A percentile compares a stretch with the other conserved stretches of the same genome.
These are phyloP conservation scores for Molossus alvarezi DNA, from an alignment of 2,797 vertebrate species.

Conservation along the genomic window DNA sequence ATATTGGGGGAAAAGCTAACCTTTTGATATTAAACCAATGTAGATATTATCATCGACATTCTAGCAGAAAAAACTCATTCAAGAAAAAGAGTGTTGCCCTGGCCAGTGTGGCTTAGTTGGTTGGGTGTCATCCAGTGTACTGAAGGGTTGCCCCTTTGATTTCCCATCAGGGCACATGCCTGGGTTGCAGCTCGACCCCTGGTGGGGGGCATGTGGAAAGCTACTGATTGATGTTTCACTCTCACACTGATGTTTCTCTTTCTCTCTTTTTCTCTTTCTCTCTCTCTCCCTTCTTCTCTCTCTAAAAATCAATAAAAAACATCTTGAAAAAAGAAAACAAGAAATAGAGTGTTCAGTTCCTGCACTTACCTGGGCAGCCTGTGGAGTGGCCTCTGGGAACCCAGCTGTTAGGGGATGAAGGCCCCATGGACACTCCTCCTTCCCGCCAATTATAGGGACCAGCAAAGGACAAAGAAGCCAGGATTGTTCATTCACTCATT, in stretches of 20 bases:
- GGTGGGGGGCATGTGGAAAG: too few species aligned
- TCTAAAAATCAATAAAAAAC: too few species aligned
- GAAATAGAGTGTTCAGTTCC: background rate
- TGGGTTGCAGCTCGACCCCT: too few species aligned
- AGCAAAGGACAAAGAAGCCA: background rate
- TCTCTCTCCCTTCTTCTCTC: too few species aligned
- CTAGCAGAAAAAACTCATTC: slow-evolving; percentile 30
- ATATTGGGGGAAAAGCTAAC: background rate
- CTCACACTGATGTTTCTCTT: too few species aligned
- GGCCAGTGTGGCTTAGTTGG: too few species aligned
- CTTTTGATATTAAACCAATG: slow-evolving; percentile 37
- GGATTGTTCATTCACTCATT: background rate
- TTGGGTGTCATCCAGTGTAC: too few species aligned
- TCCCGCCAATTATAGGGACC: background rate
- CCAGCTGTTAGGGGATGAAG: background rate
- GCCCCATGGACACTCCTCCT: background rate
- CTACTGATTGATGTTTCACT: too few species aligned
- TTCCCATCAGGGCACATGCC: too few species aligned
- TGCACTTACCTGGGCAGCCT: background rate
- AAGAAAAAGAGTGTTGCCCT: background rate
- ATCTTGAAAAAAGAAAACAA: too few species aligned
- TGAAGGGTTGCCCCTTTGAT: too few species aligned
- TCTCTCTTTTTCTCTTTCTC: too few species aligned
- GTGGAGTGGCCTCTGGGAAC: background rate
- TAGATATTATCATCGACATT: slow-evolving; percentile 3